Evolutionary conservation across 2,113 vertebrate genomes (phyloP).

Genomic region (Sphyrna mokarran): DNA sequence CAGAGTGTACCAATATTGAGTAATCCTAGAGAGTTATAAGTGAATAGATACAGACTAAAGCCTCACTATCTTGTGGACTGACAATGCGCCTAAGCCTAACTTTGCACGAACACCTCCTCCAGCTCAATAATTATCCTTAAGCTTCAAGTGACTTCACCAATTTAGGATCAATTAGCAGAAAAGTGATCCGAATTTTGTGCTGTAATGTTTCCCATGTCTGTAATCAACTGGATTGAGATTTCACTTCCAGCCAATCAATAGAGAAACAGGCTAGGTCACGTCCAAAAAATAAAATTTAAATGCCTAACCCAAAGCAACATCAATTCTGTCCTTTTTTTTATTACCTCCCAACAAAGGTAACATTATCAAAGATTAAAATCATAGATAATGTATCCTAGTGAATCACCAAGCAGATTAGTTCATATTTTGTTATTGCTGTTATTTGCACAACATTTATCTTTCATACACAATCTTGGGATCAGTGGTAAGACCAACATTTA

Average conservation of each 20-base stretch:
- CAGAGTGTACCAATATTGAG: not conserved
- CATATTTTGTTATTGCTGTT: not conserved
- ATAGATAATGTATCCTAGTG: not conserved
- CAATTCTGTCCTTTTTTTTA: not conserved
- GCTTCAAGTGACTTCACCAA: not conserved
- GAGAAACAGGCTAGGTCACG: not conserved
- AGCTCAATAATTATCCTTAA: not conserved
- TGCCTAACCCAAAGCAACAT: not conserved
- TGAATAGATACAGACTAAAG: not conserved
- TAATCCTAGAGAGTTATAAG: not conserved
- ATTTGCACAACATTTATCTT: not conserved
- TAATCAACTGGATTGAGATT: not conserved
- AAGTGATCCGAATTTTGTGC: not conserved
- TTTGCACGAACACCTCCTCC: not conserved
- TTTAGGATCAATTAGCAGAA: not conserved
- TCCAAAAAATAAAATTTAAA: not conserved
- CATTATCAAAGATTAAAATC: not conserved
- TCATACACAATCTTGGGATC: not conserved
- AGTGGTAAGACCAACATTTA: not conserved
- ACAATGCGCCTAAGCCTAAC: not conserved
- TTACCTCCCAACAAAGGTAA: no score
- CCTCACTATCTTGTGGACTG: not conserved
- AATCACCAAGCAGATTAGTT: not conserved
- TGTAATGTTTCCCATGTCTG: not conserved
- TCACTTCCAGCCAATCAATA: not conserved